Evolutionary conservation across 2,888 invertebrate genomes (phyloP).

Genomic region (Drosophila nigricruria): DNA sequence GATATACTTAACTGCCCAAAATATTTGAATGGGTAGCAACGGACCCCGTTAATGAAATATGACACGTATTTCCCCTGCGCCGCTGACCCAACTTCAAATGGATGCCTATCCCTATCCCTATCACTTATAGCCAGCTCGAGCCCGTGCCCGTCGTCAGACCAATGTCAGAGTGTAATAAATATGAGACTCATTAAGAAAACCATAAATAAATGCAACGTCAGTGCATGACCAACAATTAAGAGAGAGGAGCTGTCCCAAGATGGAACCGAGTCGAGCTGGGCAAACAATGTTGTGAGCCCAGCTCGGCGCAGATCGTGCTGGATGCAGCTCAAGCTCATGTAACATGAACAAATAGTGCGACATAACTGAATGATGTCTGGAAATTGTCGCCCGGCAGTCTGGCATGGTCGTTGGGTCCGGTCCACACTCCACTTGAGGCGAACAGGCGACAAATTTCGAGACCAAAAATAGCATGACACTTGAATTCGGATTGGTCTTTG

Average conservation of each 20-base stretch:
- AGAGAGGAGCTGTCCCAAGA: constrained; percentile 61
- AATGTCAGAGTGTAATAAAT: constrained; percentile 68
- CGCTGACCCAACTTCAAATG: constrained; percentile 43
- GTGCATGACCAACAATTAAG: constrained; percentile 76
- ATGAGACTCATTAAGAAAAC: constrained; percentile 81
- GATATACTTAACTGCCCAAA: constrained; percentile 56
- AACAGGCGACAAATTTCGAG: constrained; percentile 69
- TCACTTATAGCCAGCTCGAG: background rate
- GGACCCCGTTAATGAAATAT: constrained; percentile 72
- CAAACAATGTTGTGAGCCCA: constrained; percentile 33
- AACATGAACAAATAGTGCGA: constrained; percentile 72
- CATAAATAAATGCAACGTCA: constrained; percentile 82
- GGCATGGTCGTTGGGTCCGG: constrained; percentile 53
- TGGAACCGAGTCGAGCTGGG: constrained; percentile 22
- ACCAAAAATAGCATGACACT: constrained; percentile 76
- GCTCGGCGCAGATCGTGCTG: constrained; percentile 43
- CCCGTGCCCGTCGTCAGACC: constrained; percentile 59
- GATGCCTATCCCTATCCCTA: constrained; percentile 19
- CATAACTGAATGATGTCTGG: constrained; percentile 48
- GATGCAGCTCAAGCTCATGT: constrained; percentile 48
- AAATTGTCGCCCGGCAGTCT: constrained; percentile 75
- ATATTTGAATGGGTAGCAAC: constrained; percentile 59
- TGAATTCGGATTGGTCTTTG: constrained; percentile 61
- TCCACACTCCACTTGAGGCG: constrained; percentile 65
- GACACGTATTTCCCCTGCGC: constrained; percentile 74